Evolutionary conservation across 2,888 invertebrate species (phyloP).

Genomic region (Sinelater perroti): DNA sequence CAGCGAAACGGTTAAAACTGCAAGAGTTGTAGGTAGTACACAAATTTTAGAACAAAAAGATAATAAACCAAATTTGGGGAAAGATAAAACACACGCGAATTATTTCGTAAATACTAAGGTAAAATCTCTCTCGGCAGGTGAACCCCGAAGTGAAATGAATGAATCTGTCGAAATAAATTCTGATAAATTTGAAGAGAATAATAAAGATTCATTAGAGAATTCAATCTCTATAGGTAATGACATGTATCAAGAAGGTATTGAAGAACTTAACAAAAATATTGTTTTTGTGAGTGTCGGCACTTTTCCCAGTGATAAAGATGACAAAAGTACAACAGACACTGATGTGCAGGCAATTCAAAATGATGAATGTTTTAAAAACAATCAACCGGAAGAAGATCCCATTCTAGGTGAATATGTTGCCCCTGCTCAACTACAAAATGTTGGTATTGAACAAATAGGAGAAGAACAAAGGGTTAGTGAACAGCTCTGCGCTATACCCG

Average conservation of each 20-base stretch:
- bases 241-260: slow-evolving; percentile 44
- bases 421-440: slow-evolving; percentile 55
- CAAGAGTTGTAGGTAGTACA: no score
- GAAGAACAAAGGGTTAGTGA: slow-evolving; percentile 68
- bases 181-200: background rate
- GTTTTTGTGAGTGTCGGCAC: slow-evolving; percentile 42
- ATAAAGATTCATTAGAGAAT: background rate
- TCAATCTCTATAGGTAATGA: slow-evolving; percentile 33
- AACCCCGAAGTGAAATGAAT: background rate
- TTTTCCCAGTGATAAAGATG: slow-evolving; percentile 39
- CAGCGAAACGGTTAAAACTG: no score
- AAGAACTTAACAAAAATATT: slow-evolving; percentile 37
- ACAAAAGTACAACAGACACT: slow-evolving; percentile 22
- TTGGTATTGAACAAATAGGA: slow-evolving; percentile 55
- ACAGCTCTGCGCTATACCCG: slow-evolving; percentile 74
- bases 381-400: slow-evolving; percentile 43
- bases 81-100: no score
- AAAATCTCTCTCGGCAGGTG: no score
- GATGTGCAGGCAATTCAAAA: slow-evolving; percentile 26
- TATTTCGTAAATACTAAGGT: no score
- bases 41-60: no score
- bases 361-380: slow-evolving; percentile 29
- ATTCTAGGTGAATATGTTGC: slow-evolving; percentile 44
- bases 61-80: no score
- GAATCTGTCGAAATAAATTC: background rate